Evolutionary conservation across 2,888 invertebrate species (phyloP).

Genomic region (Pyrrhopygopsis socrates): DNA sequence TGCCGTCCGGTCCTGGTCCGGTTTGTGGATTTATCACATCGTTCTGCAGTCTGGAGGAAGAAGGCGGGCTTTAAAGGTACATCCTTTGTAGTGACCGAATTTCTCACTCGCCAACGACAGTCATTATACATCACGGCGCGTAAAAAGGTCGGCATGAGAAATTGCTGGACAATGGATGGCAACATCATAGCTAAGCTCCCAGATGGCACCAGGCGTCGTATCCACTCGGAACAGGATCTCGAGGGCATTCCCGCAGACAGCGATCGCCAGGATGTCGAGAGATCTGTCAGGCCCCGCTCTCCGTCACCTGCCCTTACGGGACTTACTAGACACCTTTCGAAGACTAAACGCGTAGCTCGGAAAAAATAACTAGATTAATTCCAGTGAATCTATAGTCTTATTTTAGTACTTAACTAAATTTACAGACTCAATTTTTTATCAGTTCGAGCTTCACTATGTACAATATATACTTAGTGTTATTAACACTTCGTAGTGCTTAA

Average conservation of each 20-base stretch:
- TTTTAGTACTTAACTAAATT: too few relatives aligned
- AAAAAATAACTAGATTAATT: too few relatives aligned
- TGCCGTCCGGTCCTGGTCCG: background rate
- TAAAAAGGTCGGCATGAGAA: background rate
- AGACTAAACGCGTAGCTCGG: too few relatives aligned
- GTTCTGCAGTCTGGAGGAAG: background rate
- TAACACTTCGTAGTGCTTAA: too few relatives aligned
- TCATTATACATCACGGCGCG: background rate
- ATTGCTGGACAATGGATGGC: background rate
- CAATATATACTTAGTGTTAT: too few relatives aligned
- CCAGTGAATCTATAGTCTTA: too few relatives aligned
- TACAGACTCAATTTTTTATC: too few relatives aligned
- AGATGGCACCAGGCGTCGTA: background rate
- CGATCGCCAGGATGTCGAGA: background rate
- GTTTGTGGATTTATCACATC: background rate
- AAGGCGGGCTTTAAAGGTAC: background rate
- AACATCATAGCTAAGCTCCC: background rate
- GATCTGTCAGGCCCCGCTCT: background rate
- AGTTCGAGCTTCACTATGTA: too few relatives aligned
- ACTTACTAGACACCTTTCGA: too few relatives aligned
- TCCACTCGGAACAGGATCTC: background rate
- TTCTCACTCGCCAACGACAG: background rate
- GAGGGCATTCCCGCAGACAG: background rate
- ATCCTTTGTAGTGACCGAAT: background rate
- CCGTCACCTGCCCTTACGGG: background rate